Evolutionary conservation across 1,140 invertebrate species (phyloP).

Genomic region (Pararge aegeria): DNA sequence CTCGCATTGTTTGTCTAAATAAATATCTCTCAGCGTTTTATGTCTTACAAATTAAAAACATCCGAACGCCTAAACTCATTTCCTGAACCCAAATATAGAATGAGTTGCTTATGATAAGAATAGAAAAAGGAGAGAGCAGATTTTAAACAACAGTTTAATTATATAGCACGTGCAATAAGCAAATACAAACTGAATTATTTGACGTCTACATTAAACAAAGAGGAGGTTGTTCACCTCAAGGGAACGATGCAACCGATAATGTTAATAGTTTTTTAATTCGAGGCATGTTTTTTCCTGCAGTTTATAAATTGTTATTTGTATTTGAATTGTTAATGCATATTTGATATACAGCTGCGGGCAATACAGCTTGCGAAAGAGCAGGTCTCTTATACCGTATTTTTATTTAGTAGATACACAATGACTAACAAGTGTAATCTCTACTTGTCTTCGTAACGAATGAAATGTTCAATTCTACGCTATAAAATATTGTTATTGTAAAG

Average conservation of each 20-base stretch:
- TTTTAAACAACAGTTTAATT: conserved; percentile 18
- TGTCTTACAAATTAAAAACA: conserved; percentile 3
- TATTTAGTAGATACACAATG: too few species aligned
- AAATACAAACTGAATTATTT: conserved; percentile 25
- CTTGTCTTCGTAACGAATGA: too few species aligned
- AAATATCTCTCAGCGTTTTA: not conserved
- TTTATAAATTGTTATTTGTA: not conserved
- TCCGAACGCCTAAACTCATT: not conserved
- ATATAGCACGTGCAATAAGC: conserved; percentile 28
- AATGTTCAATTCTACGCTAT: too few species aligned
- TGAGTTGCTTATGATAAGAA: conserved; percentile 1
- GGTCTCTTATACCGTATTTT: too few species aligned
- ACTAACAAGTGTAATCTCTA: too few species aligned
- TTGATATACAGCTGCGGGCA: conserved; percentile 4
- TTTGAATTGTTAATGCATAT: conserved; percentile 1
- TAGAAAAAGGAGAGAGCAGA: conserved; percentile 4
- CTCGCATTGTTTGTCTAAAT: not conserved
- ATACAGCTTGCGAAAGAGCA: not conserved
- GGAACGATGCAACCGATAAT: conserved; percentile 36
- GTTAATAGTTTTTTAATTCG: conserved; percentile 33
- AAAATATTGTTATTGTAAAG: too few species aligned
- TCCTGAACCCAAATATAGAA: conserved; percentile 8
- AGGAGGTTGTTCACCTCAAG: conserved; percentile 25
- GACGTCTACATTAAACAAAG: conserved; percentile 31
- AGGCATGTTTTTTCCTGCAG: conserved; percentile 20